Conservation (phyloP, 2,797 vertebrate species). For the Phaenicophaeus curvirostris region DNA sequence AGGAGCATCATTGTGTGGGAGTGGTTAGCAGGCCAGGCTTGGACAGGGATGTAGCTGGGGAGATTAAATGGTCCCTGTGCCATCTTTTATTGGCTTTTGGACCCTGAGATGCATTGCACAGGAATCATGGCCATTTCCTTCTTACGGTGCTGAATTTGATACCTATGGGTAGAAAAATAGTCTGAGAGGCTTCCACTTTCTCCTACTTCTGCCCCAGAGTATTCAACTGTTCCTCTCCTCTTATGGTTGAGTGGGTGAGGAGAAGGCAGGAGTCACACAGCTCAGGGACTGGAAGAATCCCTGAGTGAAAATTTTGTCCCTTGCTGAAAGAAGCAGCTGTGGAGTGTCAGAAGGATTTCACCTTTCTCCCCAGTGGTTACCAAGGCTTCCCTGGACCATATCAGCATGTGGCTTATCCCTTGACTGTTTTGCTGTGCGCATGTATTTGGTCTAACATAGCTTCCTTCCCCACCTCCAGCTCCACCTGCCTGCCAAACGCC, state of each 20-base stretch:
- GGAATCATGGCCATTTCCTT: background rate
- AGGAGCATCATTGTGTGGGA: background rate
- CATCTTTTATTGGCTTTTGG: background rate
- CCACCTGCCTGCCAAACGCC: background rate
- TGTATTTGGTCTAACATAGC: background rate
- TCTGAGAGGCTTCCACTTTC: background rate
- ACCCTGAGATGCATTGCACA: background rate
- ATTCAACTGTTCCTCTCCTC: background rate
- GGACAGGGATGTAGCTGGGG: rapidly evolving
- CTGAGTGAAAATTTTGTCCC: background rate
- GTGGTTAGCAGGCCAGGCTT: background rate
- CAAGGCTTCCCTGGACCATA: background rate
- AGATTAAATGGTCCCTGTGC: background rate
- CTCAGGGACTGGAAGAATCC: background rate
- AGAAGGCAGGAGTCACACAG: background rate
- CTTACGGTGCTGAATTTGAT: background rate
- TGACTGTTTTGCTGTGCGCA: background rate
- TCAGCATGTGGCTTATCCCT: background rate
- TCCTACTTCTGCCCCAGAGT: background rate
- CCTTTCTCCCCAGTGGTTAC: background rate
- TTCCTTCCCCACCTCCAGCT: background rate
- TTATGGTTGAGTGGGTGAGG: background rate
- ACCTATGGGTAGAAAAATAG: background rate
- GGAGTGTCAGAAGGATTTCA: background rate
- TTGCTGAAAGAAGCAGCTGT: background rate